phyloP scores from a whole-genome alignment of 2,797 vertebrate species.

The Oophaga sylvatica region DNA sequence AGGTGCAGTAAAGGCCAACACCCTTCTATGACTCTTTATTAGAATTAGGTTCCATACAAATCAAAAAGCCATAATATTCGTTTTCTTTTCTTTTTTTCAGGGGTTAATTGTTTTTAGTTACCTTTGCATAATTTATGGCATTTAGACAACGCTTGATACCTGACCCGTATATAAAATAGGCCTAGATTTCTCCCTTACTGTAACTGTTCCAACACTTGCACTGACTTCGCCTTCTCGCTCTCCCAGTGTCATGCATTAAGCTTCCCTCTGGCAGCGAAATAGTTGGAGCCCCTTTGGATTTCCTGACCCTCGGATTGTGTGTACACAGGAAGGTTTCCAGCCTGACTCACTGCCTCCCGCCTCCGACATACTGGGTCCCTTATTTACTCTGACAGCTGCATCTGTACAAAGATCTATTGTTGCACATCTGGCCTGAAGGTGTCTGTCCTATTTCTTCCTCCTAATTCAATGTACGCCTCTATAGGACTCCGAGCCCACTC shows the following conservation, averaged over 20 bases:
- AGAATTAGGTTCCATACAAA: background rate
- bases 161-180: too few relatives aligned
- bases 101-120: too few relatives aligned
- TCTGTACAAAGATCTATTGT: conserved; percentile 59
- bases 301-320: conserved; percentile 50
- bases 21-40: too few relatives aligned
- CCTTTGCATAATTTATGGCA: background rate
- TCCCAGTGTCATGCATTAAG: background rate
- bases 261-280: conserved; percentile 30
- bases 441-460: conserved; percentile 52
- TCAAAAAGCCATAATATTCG: background rate
- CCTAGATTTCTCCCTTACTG: background rate
- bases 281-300: conserved; percentile 41
- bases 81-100: too few relatives aligned
- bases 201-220: background rate
- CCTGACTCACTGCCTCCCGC: conserved; percentile 55
- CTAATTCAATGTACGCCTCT: conserved; percentile 12
- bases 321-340: conserved; percentile 57
- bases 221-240: background rate
- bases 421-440: conserved; percentile 59
- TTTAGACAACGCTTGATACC: background rate
- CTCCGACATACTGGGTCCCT: conserved; percentile 43
- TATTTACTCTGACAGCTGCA: conserved; percentile 59
- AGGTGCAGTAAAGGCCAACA: background rate
- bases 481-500: background rate